Evolutionary conservation across 2,797 vertebrate genomes (phyloP).

Genomic region (Benthosema pterotum): DNA sequence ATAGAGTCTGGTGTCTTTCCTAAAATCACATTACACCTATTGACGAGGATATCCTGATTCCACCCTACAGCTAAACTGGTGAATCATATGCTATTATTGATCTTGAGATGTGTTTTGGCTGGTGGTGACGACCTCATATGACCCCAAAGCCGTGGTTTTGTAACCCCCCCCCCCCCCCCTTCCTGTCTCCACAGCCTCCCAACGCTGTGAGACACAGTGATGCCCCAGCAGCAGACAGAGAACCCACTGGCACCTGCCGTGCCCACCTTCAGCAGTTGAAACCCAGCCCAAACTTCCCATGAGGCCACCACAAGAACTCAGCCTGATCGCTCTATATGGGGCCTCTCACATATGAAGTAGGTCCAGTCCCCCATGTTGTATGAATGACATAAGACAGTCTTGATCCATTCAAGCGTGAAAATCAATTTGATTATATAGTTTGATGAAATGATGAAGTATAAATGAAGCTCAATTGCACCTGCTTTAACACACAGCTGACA

Average conservation of each 20-base stretch:
- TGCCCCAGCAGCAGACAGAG: slow-evolving; percentile 65
- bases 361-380: no score
- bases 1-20: slow-evolving; percentile 10
- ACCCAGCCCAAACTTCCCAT: slow-evolving; percentile 70
- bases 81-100: slow-evolving; percentile 53
- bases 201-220: slow-evolving; percentile 58
- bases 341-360: slow-evolving; percentile 78
- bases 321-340: slow-evolving; percentile 80
- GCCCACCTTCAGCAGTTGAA: slow-evolving; percentile 52
- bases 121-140: slow-evolving; percentile 51
- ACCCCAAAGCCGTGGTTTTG: slow-evolving; percentile 54
- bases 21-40: background rate
- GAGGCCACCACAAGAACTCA: slow-evolving; percentile 77
- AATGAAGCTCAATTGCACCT: slow-evolving; percentile 1
- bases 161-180: slow-evolving; percentile 33
- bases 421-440: no score
- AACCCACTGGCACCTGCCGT: slow-evolving; percentile 41
- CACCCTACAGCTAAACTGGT: slow-evolving; percentile 37
- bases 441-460: no score
- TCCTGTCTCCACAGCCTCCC: slow-evolving; percentile 40
- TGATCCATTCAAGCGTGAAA: no score
- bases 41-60: no score
- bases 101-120: slow-evolving; percentile 46
- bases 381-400: no score
- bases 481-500: slow-evolving; percentile 74